These are phyloP conservation scores for Schizothorax lantsangensis DNA, from an alignment of 2,797 vertebrate genomes.

Conservation along the genomic window DNA sequence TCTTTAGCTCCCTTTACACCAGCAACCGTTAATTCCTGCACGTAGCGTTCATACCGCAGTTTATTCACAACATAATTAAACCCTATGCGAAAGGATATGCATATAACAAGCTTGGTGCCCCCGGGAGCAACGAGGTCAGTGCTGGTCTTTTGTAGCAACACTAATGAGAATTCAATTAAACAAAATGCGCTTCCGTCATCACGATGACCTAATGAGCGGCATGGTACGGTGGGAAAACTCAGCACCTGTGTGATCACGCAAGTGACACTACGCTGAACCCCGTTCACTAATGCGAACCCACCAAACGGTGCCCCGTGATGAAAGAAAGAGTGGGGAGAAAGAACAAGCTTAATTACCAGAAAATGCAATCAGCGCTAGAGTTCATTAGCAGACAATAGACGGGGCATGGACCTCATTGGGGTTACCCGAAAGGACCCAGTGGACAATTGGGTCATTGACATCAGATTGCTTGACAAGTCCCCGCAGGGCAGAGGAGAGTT, in stretches of 20 bases:
- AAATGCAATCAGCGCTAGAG: slow-evolving; percentile 45
- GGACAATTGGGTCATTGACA: slow-evolving; percentile 99
- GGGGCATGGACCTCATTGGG: slow-evolving; percentile 97
- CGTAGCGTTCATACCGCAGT: slow-evolving; percentile 64
- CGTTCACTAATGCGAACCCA: slow-evolving; percentile 82
- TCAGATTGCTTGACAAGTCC: slow-evolving; percentile 98
- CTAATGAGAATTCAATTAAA: slow-evolving; percentile 98
- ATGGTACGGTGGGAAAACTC: slow-evolving; percentile 86
- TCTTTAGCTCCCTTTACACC: slow-evolving; percentile 88
- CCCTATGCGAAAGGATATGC: slow-evolving; percentile 91
- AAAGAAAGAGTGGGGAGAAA: slow-evolving; percentile 36
- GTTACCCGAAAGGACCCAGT: slow-evolving; percentile 94
- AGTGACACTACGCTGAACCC: slow-evolving; percentile 31
- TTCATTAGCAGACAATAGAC: slow-evolving; percentile 82
- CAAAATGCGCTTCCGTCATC: slow-evolving; percentile 90
- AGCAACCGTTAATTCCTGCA: slow-evolving; percentile 46
- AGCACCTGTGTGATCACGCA: slow-evolving; percentile 43
- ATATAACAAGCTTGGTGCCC: slow-evolving; percentile 90
- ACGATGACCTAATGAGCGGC: slow-evolving; percentile 96
- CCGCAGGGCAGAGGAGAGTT: slow-evolving; percentile 92
- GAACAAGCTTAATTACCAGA: slow-evolving; percentile 92
- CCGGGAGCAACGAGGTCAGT: slow-evolving; percentile 89
- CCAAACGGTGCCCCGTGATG: slow-evolving; percentile 83
- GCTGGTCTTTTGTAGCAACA: slow-evolving; percentile 88
- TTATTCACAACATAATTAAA: slow-evolving; percentile 87